A percentile compares a stretch with the other conserved stretches of the same genome.
Evolutionary conservation across 1,140 invertebrate genomes (phyloP).

Genomic region (Pseudomyrmex cubaensis): DNA sequence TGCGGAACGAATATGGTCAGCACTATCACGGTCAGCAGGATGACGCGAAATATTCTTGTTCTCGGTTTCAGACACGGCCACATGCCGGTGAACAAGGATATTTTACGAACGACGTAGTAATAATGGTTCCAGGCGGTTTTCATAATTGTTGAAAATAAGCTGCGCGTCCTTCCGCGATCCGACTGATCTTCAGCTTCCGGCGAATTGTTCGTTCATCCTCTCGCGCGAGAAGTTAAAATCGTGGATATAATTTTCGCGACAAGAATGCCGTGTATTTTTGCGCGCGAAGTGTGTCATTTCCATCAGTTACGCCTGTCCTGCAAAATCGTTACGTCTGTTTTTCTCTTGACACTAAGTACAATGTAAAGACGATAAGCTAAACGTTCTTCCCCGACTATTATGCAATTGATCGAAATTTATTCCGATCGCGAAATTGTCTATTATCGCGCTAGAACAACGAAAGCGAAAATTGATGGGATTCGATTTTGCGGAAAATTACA

Average conservation of each 20-base stretch:
- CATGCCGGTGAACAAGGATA: slow-evolving; percentile 20
- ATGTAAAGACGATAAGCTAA: background rate
- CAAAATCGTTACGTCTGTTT: no score
- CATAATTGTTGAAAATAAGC: background rate
- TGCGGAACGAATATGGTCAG: slow-evolving; percentile 8
- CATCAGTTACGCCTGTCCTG: no score
- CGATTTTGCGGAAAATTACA: no score
- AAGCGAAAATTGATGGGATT: no score
- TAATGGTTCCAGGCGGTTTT: background rate
- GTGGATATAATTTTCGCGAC: background rate
- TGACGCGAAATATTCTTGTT: background rate
- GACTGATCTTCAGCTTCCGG: background rate
- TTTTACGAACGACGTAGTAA: slow-evolving; percentile 8
- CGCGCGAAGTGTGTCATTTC: no score
- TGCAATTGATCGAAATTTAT: no score
- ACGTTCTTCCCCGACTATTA: no score
- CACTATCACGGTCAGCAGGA: background rate
- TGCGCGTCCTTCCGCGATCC: background rate
- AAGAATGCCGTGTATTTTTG: background rate
- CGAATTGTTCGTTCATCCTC: background rate
- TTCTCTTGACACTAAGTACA: no score
- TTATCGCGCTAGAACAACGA: no score
- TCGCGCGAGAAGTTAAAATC: background rate
- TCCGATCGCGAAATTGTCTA: no score
- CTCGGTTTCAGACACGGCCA: slow-evolving; percentile 28